Evolutionary conservation across 2,888 invertebrate species (phyloP).

Genomic region (Drosophila greeni): DNA sequence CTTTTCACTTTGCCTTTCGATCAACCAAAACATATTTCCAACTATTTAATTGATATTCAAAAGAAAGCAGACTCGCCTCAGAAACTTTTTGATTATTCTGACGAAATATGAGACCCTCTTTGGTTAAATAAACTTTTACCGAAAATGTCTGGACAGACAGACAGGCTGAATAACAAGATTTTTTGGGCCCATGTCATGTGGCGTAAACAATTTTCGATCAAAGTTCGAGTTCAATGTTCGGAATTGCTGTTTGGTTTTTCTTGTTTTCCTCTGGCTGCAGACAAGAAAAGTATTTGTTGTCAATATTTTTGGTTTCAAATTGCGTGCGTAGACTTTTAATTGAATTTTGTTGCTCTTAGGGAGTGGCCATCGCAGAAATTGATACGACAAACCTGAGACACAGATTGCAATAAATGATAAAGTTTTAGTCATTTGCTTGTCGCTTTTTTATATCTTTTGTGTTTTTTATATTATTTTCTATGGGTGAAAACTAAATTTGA

Average conservation of each 20-base stretch:
- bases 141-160: constrained; percentile 2
- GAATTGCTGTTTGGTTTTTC: constrained; percentile 2
- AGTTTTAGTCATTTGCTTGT: not conserved
- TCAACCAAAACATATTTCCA: not conserved
- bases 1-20: not conserved
- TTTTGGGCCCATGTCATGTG: constrained; percentile 30
- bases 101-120: constrained; percentile 14
- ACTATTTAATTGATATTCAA: constrained; percentile 15
- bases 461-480: constrained; percentile 1
- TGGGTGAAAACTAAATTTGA: constrained; percentile 51
- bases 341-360: constrained; percentile 56
- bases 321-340: constrained; percentile 69
- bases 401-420: constrained; percentile 35
- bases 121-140: constrained; percentile 24
- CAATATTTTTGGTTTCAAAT: constrained; percentile 32
- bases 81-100: constrained; percentile 9
- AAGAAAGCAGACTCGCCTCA: constrained; percentile 1
- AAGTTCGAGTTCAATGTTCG: constrained; percentile 34
- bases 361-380: constrained; percentile 31
- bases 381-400: not conserved
- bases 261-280: constrained; percentile 13
- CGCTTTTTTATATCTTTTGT: not conserved
- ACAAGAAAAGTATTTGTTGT: constrained; percentile 14
- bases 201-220: constrained; percentile 32
- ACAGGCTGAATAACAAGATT: constrained; percentile 24